Evolutionary conservation across 2,113 vertebrate genomes (phyloP).

Genomic region (Aphelocoma coerulescens): DNA sequence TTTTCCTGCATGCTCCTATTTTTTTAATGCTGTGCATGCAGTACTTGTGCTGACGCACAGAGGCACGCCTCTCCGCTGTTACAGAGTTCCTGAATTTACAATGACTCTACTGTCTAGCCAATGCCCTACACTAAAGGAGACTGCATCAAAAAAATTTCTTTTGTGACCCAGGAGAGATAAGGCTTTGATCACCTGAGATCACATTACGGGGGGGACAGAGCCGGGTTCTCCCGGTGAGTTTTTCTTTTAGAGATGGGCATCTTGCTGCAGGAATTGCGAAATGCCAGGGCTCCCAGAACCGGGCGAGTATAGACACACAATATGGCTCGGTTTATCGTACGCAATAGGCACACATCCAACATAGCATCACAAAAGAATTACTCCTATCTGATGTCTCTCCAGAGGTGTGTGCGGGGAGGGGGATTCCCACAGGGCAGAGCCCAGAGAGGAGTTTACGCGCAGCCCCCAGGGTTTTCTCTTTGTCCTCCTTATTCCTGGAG

Average conservation of each 20-base stretch:
- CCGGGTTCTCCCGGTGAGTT: neutral
- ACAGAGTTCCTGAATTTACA: slow-evolving; percentile 60
- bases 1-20: slow-evolving; percentile 51
- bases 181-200: slow-evolving; percentile 12
- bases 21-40: slow-evolving; percentile 56
- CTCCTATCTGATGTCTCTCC: slow-evolving; percentile 43
- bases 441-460: neutral
- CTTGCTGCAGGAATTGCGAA: slow-evolving; percentile 49
- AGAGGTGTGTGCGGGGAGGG: slow-evolving; percentile 29
- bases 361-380: slow-evolving; percentile 57
- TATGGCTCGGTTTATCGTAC: slow-evolving; percentile 38
- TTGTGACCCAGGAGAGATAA: slow-evolving; percentile 24
- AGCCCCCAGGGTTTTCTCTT: slow-evolving; percentile 34
- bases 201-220: neutral
- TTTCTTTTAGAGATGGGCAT: slow-evolving; percentile 26
- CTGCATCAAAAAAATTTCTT: slow-evolving; percentile 34
- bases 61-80: slow-evolving; percentile 45
- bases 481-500: slow-evolving; percentile 27
- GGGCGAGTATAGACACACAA: slow-evolving; percentile 64
- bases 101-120: slow-evolving; percentile 44
- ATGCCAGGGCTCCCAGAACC: slow-evolving; percentile 13
- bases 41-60: slow-evolving; percentile 63
- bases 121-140: slow-evolving; percentile 70
- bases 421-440: slow-evolving; percentile 49
- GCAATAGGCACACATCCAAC: slow-evolving; percentile 47